Percentiles rank a stretch among this genome's conserved stretches.
phyloP scores from a whole-genome alignment of 2,113 vertebrate genomes.

The Lophotis ruficrista region DNA sequence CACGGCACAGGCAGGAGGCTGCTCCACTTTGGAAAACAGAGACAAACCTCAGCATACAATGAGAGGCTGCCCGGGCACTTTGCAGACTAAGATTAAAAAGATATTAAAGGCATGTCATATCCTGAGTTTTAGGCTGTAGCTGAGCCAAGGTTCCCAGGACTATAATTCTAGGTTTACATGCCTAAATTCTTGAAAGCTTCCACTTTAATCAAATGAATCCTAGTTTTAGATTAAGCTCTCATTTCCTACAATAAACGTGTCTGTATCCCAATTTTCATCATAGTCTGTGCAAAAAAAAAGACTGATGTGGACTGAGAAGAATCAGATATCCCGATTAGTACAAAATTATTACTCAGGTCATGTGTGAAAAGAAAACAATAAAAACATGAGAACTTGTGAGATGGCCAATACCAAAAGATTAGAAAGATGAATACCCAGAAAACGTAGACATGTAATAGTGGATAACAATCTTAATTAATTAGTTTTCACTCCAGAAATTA shows the following conservation, averaged over 20 bases:
- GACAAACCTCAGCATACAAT: not conserved
- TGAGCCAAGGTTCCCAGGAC: not conserved
- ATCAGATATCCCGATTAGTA: not conserved
- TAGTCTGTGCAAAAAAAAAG: not conserved
- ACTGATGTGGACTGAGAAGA: not conserved
- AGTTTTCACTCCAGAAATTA: slow-evolving; percentile 13
- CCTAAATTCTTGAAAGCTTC: not conserved
- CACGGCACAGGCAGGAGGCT: not conserved
- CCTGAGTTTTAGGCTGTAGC: not conserved
- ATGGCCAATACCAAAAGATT: not conserved
- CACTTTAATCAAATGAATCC: not conserved
- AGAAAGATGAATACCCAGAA: not conserved
- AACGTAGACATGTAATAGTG: not conserved
- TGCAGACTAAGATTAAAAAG: not conserved
- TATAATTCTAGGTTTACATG: not conserved
- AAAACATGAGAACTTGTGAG: not conserved
- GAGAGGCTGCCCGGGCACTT: not conserved
- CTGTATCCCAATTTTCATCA: not conserved
- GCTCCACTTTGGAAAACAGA: not conserved
- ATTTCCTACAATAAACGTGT: not conserved
- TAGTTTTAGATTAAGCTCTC: not conserved
- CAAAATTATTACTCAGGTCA: not conserved
- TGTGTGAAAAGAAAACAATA: not conserved
- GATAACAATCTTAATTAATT: not conserved
- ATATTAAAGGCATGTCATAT: not conserved